A percentile compares a stretch with the other conserved stretches of the same genome.
phyloP scores from a whole-genome alignment of 2,888 invertebrate species.

The Pristionchus exspectatus region DNA sequence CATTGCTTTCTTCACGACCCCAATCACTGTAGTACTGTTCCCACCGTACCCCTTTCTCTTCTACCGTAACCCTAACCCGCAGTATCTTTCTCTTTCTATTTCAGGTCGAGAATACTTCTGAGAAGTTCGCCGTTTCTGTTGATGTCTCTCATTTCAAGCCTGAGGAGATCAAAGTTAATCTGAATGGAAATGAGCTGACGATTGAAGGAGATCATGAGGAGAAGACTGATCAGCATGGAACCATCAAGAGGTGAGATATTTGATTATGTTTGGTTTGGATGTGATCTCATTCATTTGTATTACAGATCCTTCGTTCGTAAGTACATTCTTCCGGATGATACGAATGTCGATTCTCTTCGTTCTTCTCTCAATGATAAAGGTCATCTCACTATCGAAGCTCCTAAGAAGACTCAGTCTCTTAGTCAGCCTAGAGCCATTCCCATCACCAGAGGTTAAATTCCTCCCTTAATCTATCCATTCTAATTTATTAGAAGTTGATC shows the following conservation, averaged over 20 bases:
- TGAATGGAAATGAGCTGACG: constrained; percentile 60
- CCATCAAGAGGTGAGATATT: constrained; percentile 51
- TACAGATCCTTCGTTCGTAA: constrained; percentile 55
- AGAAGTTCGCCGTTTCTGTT: constrained; percentile 60
- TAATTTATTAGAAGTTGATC: background rate
- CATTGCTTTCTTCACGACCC: background rate
- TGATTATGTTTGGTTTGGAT: constrained; percentile 21
- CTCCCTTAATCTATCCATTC: background rate
- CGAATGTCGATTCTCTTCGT: constrained; percentile 43
- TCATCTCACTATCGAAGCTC: constrained; percentile 48
- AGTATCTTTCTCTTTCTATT: background rate
- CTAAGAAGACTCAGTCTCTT: constrained; percentile 38
- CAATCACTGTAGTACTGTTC: background rate
- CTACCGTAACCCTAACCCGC: too few relatives aligned
- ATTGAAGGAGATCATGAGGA: constrained; percentile 59
- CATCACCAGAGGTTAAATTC: constrained; percentile 22
- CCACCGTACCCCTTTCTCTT: background rate
- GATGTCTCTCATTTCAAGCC: constrained; percentile 63
- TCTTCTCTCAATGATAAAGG: constrained; percentile 52
- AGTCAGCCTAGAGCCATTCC: constrained; percentile 29
- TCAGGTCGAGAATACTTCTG: constrained; percentile 57
- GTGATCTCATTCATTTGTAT: background rate
- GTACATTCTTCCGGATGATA: constrained; percentile 47
- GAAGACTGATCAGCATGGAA: constrained; percentile 49
- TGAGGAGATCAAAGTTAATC: constrained; percentile 64